phyloP scores from a whole-genome alignment of 1,140 invertebrate species.

The Nymphalis io region DNA sequence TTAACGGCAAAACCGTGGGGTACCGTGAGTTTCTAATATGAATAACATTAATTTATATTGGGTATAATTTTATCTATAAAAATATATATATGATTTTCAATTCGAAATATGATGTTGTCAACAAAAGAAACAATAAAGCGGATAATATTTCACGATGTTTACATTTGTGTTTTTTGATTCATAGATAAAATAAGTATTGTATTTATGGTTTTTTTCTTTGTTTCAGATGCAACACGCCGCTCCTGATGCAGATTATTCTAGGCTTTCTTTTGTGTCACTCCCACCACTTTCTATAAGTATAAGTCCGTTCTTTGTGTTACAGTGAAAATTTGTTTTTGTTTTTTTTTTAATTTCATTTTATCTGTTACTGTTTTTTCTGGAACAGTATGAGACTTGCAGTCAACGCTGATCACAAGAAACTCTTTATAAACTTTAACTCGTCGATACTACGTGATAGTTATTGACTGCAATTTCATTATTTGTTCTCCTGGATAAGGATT shows the following conservation, averaged over 20 bases:
- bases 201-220: conserved; percentile 44
- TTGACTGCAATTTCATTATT: conserved; percentile 57
- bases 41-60: no score
- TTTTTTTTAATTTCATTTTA: conserved; percentile 16
- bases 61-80: no score
- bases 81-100: no score
- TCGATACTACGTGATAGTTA: conserved; percentile 51
- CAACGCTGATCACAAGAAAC: conserved; percentile 54
- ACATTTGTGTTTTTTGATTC: background rate
- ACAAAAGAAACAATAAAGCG: no score
- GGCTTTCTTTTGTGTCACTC: conserved; percentile 32
- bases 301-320: conserved; percentile 46
- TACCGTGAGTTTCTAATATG: no score
- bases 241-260: conserved; percentile 46
- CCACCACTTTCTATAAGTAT: conserved; percentile 41
- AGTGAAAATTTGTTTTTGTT: conserved; percentile 43
- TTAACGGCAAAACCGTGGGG: no score
- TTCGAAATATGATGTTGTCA: no score
- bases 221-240: conserved; percentile 62
- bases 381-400: conserved; percentile 54
- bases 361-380: conserved; percentile 38
- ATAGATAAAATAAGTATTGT: background rate
- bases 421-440: conserved; percentile 21
- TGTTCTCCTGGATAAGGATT: conserved; percentile 43
- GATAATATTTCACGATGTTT: no score